A percentile compares a stretch with the other conserved stretches of the same genome.
Evolutionary conservation across 35 echinoderm and acorn worm genomes (phyloP).

Genomic region (Ophioderma brevispina): DNA sequence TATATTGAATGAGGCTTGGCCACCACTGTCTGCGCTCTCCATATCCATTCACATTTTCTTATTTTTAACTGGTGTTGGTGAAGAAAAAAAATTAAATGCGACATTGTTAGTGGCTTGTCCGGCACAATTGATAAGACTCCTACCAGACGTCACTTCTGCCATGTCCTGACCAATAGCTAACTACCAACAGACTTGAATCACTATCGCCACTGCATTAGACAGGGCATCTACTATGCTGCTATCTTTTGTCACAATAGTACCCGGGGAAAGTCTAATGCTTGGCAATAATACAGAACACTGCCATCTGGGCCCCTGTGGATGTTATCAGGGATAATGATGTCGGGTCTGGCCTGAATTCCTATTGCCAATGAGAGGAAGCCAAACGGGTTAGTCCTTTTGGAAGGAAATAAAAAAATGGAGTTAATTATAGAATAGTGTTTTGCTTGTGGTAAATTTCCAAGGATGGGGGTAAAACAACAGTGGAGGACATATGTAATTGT

Average conservation of each 20-base stretch:
- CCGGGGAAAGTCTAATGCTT: constrained; percentile 63
- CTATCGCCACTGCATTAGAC: constrained; percentile 22
- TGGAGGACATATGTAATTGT: too few relatives aligned
- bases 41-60: too few relatives aligned
- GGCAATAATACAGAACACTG: constrained; percentile 52
- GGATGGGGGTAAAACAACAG: too few relatives aligned
- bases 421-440: too few relatives aligned
- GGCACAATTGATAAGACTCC: not conserved
- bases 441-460: too few relatives aligned
- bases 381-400: too few relatives aligned
- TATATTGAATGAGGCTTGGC: too few relatives aligned
- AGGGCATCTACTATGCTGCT: constrained; percentile 65
- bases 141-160: constrained; percentile 40
- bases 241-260: constrained; percentile 28
- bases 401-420: too few relatives aligned
- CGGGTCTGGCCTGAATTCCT: constrained; percentile 31
- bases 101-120: not conserved
- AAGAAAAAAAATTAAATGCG: not conserved
- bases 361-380: constrained; percentile 76
- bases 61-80: too few relatives aligned
- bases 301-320: constrained; percentile 88
- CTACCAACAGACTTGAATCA: constrained; percentile 41
- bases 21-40: too few relatives aligned
- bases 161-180: constrained; percentile 72
- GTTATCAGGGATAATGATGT: constrained; percentile 61